Percentiles rank a stretch among this genome's conserved stretches.
phyloP scores from a whole-genome alignment of 2,888 invertebrate genomes.

The Andrena flavipes region DNA sequence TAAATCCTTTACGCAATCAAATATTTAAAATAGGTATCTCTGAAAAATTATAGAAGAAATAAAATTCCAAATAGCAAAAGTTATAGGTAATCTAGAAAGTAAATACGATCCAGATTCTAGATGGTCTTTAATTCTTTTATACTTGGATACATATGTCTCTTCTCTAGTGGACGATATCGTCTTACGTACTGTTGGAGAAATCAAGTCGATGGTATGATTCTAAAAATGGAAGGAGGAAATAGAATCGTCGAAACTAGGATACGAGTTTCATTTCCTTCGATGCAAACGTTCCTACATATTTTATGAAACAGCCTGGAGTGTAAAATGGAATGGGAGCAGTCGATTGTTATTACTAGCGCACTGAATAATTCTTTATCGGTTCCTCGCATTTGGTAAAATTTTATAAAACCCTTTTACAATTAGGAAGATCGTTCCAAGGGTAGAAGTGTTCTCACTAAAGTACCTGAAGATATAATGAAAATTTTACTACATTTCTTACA shows the following conservation, averaged over 20 bases:
- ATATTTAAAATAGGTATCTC: too few species aligned
- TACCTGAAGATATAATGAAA: too few species aligned
- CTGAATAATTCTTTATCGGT: constrained; percentile 7
- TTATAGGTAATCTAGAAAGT: neutral
- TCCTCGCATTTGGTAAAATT: constrained; percentile 15
- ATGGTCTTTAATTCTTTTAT: neutral
- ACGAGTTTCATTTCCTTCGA: constrained; percentile 35
- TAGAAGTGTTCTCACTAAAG: too few species aligned
- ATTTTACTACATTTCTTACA: too few species aligned
- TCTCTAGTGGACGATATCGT: constrained; percentile 9
- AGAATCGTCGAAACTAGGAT: constrained; percentile 31
- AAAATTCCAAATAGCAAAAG: neutral
- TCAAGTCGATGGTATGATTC: constrained; percentile 11
- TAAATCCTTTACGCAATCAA: too few species aligned
- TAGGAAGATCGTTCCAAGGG: neutral
- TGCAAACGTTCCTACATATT: constrained; percentile 31
- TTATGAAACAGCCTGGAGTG: constrained; percentile 21
- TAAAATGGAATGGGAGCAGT: constrained; percentile 16
- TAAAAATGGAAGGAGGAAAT: constrained; percentile 34
- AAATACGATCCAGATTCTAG: constrained; percentile 1
- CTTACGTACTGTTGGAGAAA: constrained; percentile 21
- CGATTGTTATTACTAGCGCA: constrained; percentile 22
- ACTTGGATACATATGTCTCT: neutral
- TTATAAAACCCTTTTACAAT: neutral
- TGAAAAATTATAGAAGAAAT: neutral